Base-by-base conservation (phyloP, 2,113 vertebrate genomes). In the Perognathus longimembris region DNA sequence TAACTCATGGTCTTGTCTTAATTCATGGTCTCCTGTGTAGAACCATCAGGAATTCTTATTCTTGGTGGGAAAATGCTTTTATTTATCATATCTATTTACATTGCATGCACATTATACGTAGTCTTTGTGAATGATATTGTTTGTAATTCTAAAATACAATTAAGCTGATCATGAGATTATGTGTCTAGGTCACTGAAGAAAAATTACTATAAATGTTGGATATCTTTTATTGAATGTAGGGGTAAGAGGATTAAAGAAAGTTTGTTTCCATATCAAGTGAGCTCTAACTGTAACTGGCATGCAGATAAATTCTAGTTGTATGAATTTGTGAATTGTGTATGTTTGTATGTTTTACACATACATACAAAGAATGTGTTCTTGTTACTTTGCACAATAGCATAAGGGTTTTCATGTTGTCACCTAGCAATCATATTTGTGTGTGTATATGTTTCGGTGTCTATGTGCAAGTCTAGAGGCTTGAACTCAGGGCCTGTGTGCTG, bases 371-470 rank as follows among this genome's bases (percentile, higher is more conserved):
- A 54, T 20, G 20, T 83, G 28, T 86, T 89, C 70, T 61, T 54
- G 38, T 89, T 22, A 79, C 78, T 69, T 79, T 88, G 3, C 38
- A 83, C 83, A 54, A 74, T 28, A 89, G 32, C 45, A 74, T 54
- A 86, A 83, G 21, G 54, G 78, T 90, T 87, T 90, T 94, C 36
- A 42, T 90, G 30, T 88, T 88, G n/a, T 87, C 90, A 75, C 15
- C 50, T 57, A 88, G 11, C 18, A 85, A 66, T 89, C 54, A 66
- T 75, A 87, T 67, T 64, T 45, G 50, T 54, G 50, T 18, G 50
- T 54, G 50, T 54, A 4, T 54, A 15, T 54, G 50, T 54, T n/a
- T n/a, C n/a, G n/a, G n/a, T 54, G 50, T 54, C 50, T 54, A 15
- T 54, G 50, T 14, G 50, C 50, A 1, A 18, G 15, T 54, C 14